Evolutionary conservation across 2,888 invertebrate species (phyloP).

Genomic region (Drosophila melanosoma): DNA sequence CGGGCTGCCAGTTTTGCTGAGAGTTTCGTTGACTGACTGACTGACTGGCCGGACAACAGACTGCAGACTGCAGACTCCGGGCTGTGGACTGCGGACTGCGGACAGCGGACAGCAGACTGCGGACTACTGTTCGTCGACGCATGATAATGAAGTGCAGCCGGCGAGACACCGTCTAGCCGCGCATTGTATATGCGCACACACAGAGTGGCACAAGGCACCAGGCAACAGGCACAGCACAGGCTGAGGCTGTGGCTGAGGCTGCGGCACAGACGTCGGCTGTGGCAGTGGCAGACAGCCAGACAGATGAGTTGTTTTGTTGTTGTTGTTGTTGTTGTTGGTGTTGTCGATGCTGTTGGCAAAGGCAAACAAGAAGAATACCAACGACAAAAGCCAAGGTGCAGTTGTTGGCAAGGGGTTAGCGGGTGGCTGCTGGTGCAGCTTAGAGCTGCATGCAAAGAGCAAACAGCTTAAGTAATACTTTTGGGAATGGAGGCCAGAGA

Average conservation of each 20-base stretch:
- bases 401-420: constrained; percentile 29
- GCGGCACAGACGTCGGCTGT: constrained; percentile 28
- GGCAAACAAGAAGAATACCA: constrained; percentile 40
- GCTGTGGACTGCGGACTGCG: constrained; percentile 11
- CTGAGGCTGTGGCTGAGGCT: constrained; percentile 4
- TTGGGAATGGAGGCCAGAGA: constrained; percentile 68
- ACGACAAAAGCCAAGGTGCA: constrained; percentile 38
- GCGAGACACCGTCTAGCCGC: constrained; percentile 84
- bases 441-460: constrained; percentile 48
- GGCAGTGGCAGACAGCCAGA: constrained; percentile 32
- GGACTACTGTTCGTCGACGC: constrained; percentile 70
- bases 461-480: constrained; percentile 54
- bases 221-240: constrained; percentile 9
- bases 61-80: constrained; percentile 18
- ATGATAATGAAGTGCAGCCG: constrained; percentile 83
- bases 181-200: constrained; percentile 64
- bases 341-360: constrained; percentile 44
- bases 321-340: constrained; percentile 32
- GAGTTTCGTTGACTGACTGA: constrained; percentile 31
- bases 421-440: constrained; percentile 23
- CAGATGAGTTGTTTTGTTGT: constrained; percentile 33
- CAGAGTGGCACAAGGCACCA: constrained; percentile 33
- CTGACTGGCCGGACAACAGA: constrained; percentile 42
- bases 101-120: constrained; percentile 47
- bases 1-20: constrained; percentile 39